Base-by-base conservation (phyloP, 2,888 invertebrate species). In the Diplazon laetatorius region DNA sequence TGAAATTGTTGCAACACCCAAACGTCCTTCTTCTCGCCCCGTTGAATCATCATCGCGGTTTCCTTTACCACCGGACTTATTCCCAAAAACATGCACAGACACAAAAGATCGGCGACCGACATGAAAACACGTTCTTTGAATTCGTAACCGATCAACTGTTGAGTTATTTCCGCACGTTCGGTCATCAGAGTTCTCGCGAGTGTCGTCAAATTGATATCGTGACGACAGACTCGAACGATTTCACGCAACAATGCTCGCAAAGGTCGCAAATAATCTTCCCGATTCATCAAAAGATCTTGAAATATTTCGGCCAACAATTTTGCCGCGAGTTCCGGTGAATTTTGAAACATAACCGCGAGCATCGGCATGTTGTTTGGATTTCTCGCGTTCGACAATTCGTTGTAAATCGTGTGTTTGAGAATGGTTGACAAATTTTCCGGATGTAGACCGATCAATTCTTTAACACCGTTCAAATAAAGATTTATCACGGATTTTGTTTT, bases 291-390 rank as follows among this genome's bases (percentile, higher is more conserved):
- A 82, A 98, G 92, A 90, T 98, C 98, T 93, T 96, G 93, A 85
- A 95, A 97, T 18, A 97, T 96, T 89, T 96, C 96, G 0, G 97
- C 97, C 87, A 97, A 93, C 81, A 96, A 94, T 65, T 94, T 94
- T 0, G 98, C 96, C 60, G 98, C 96, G 50, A 94, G 93, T 82
- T 96, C 96, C 2, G 97, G 95, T 77, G 95, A 94, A 22, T 96
- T 95, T 91, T 96, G 96, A 88, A 98, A 96, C 91, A 98, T 95
- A 9, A 96, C 96, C 1, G 95, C 95, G 14, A 99, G 93, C 91
- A 98, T 95, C 10, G 97, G 95, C 95, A 98, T 96, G 91, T 99
- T 99, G 92, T 98, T 98, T 0, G 97, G 97, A 92, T 98, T 98
- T 76, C 98, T 94, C 30, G 96, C 95, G 87, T 96, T 96, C 0